Conservation (phyloP, 2,797 vertebrate genomes). For the Danionella dracula region DNA sequence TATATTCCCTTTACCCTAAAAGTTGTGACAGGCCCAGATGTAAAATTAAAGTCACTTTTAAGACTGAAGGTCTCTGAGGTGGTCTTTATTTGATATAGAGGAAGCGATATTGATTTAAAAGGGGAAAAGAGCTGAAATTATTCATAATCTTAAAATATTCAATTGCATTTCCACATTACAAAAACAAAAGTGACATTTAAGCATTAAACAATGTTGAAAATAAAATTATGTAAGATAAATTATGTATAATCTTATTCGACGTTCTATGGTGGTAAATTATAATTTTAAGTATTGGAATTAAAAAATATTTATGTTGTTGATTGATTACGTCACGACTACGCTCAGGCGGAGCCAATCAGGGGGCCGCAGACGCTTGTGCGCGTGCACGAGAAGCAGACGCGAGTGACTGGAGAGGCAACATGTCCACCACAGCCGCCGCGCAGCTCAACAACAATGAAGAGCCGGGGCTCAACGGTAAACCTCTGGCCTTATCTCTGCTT, state of each 20-base stretch:
- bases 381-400: conserved; percentile 39
- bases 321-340: conserved; percentile 26
- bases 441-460: conserved; percentile 74
- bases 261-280: too few relatives aligned
- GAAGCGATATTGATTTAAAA: too few relatives aligned
- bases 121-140: too few relatives aligned
- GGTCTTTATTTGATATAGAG: too few relatives aligned
- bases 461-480: conserved; percentile 71
- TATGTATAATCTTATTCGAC: too few relatives aligned
- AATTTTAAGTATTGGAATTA: too few relatives aligned
- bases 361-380: conserved; percentile 47
- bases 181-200: too few relatives aligned
- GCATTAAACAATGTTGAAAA: too few relatives aligned
- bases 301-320: not conserved
- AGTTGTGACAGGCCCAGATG: conserved; percentile 23
- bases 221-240: too few relatives aligned
- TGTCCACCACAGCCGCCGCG: conserved; percentile 70
- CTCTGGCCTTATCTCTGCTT: not conserved
- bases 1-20: conserved; percentile 20
- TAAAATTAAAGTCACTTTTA: conserved; percentile 27
- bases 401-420: conserved; percentile 62
- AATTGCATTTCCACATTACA: too few relatives aligned
- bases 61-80: not conserved
- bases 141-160: too few relatives aligned
- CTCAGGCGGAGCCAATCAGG: conserved; percentile 30